Base-by-base conservation (phyloP, 2,113 vertebrate species). In the Poeciliopsis prolifica region DNA sequence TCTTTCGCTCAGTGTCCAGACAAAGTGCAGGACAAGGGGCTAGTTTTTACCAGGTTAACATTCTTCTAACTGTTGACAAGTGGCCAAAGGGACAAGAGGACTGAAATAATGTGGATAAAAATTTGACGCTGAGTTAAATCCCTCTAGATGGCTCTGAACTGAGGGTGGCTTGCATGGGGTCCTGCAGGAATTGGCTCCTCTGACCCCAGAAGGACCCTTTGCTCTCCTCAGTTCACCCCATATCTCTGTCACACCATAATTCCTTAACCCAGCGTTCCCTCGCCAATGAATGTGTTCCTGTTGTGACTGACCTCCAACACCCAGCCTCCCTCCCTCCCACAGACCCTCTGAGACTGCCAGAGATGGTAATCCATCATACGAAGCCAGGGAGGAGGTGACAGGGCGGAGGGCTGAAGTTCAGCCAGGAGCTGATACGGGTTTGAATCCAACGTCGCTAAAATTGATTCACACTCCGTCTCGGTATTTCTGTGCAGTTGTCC, bases 331-430 rank as follows among this genome's bases (percentile, higher is more conserved):
- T 68, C 69, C 42, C 33, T 79, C 75, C 65, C 31, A 61, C 33
- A 64, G 81, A 72, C 74, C 86, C 85, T 86, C 62, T 33, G 85
- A 91, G 89, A 85, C 80, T 66, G 72, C 80, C 81, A 74, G 83
- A 78, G 85, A 92, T 84, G 85, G 90, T 91, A 90, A 94, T 95
- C 92, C 86, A 91, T 94, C 93, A 94, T 83, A 82, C 33, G 54
- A 84, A 86, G 84, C 54, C 26, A 63, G 75, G 78, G 78, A 81
- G 72, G 79, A 84, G 82, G 91, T 86, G 90, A 89, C 91, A 79
- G 65, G 74, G 77, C 61, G 77, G 81, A 82, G 72, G 84, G 86
- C 86, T 84, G 89, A 89, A 88, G 89, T 92, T 91, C 86, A 91
- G 84, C 65, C 74, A 65, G 72, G 65, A 70, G 85, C 86, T 82